Percentiles rank a stretch among this genome's conserved stretches.
These are phyloP conservation scores for Pan paniscus DNA, from an alignment of 2,113 vertebrate genomes.

Conservation along the genomic window DNA sequence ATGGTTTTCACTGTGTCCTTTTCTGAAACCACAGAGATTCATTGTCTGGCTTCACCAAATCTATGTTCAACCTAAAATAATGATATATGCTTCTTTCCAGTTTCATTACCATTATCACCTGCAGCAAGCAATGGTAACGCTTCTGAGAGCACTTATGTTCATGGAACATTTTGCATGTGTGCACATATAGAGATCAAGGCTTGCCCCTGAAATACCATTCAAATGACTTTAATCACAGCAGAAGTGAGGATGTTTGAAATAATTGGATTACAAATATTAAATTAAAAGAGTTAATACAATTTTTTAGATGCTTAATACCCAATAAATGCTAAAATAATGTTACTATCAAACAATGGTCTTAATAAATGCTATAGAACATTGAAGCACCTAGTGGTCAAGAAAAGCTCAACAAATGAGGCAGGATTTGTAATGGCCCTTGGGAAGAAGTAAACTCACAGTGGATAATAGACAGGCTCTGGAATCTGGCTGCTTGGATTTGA, in stretches of 20 bases:
- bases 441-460: neutral
- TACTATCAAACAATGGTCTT: neutral
- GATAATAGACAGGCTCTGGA: neutral
- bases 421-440: neutral
- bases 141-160: neutral
- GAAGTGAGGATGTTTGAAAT: neutral
- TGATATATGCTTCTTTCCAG: neutral
- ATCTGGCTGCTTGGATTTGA: neutral
- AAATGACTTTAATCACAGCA: slow-evolving; percentile 14
- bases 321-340: neutral
- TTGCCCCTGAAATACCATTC: neutral
- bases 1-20: neutral
- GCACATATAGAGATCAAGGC: neutral
- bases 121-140: neutral
- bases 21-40: neutral
- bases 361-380: neutral
- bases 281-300: neutral
- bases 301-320: neutral
- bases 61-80: slow-evolving; percentile 23
- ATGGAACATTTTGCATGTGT: neutral
- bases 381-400: neutral
- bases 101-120: neutral
- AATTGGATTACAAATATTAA: neutral
- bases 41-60: neutral
- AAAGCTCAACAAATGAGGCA: neutral